Base-by-base conservation (phyloP, 2,888 invertebrate species). In the Oxyteleia sp. region DNA sequence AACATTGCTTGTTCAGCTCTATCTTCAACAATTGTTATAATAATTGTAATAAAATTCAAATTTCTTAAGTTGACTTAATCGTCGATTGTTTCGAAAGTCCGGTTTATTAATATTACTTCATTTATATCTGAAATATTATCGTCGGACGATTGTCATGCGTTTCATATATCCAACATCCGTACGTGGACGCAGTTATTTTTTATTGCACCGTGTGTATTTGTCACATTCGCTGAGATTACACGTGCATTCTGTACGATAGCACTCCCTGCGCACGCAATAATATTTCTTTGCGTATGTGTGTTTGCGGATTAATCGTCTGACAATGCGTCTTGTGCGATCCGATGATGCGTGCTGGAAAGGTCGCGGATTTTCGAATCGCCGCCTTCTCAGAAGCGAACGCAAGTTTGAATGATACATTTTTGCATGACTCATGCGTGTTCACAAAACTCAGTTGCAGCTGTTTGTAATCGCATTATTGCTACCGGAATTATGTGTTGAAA, bases 301-400 rank as follows among this genome's bases (percentile, higher is more conserved):
- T 41, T 41, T 15, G 26, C 18, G 72, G 61, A 72, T 72, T 72
- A 72, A 61, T 72, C 72, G 63, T 72, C 61, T 43, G 63, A 35
- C 53, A 26, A 51, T 51, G 51, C 51, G 38, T 51, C 59, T 47
- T 59, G 47, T n/a, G 16, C 11, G 29, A 11, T 57, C 35, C 47
- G 57, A 57, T 38, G 43, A 16, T 26, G 38, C 49, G 23, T 18
- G 13, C 13, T 13, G 18, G n/a, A 51, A 64, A 47, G 20, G n/a
- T 32, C 10, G 29, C n/a, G 16, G 35, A 18, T 35, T 57, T 20
- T 38, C 38, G 49, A 35, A 38, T 49, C 51, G 35, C n/a, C 64
- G 29, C 29, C 15, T 57, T 20, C 35, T 18, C 64, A 18, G 63
- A 29, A 32, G 4, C 38, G 32, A n/a, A n/a, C n/a, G n/a, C n/a